Evolutionary conservation across 2,888 invertebrate genomes (phyloP).

Genomic region (Morpho achilles): DNA sequence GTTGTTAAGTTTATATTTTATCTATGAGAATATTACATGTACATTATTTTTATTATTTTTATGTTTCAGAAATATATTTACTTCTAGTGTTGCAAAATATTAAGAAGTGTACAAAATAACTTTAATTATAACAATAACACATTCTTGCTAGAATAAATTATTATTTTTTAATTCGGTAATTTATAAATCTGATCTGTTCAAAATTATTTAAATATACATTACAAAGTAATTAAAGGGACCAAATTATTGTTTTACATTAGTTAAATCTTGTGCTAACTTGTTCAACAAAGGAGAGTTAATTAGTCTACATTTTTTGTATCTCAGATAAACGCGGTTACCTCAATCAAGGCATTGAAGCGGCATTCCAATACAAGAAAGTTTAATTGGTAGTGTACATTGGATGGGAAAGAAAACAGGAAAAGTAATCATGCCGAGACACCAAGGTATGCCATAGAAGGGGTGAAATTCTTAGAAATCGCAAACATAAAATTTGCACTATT

Average conservation of each 20-base stretch:
- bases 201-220: too few species aligned
- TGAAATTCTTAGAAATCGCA: conserved; percentile 13
- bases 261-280: neutral
- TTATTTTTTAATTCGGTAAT: too few species aligned
- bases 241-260: neutral
- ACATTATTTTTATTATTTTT: too few species aligned
- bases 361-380: conserved; percentile 29
- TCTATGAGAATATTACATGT: too few species aligned
- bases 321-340: conserved; percentile 23
- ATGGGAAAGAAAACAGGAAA: conserved; percentile 30
- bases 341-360: conserved; percentile 25
- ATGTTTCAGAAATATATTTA: too few species aligned
- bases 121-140: too few species aligned
- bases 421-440: conserved; percentile 22
- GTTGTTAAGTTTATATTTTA: too few species aligned
- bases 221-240: too few species aligned
- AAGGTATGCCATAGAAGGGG: conserved; percentile 21
- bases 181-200: too few species aligned
- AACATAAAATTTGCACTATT: neutral
- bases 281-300: conserved; percentile 11
- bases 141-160: too few species aligned
- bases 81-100: too few species aligned
- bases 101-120: too few species aligned
- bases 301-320: conserved; percentile 21
- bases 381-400: conserved; percentile 22